Conservation (phyloP, 2,113 vertebrate genomes). For the Smithornis capensis region DNA sequence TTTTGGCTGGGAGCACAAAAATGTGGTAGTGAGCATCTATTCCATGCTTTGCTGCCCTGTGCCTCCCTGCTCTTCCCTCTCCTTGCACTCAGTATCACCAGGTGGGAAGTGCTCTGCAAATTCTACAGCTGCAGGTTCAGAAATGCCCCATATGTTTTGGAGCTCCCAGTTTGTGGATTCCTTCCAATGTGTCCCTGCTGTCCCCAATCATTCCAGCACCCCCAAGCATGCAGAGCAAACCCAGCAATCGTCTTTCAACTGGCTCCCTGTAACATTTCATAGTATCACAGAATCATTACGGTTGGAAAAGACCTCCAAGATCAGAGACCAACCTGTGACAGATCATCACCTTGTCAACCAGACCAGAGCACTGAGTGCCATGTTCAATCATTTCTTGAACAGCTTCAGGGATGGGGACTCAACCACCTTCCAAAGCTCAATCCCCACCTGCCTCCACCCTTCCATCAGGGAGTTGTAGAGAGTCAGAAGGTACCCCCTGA, state of each 20-base stretch:
- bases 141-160: rapidly evolving
- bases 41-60: not conserved
- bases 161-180: not conserved
- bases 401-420: not conserved
- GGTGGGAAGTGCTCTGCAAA: not conserved
- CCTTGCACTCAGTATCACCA: not conserved
- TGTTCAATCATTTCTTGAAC: not conserved
- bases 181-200: not conserved
- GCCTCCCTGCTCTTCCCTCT: not conserved
- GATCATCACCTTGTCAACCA: not conserved
- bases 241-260: not conserved
- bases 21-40: not conserved
- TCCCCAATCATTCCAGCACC: not conserved
- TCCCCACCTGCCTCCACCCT: not conserved
- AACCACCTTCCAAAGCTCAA: not conserved
- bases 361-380: not conserved
- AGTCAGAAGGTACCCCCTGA: not conserved
- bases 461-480: not conserved
- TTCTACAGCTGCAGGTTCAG: not conserved
- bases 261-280: not conserved
- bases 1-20: not conserved
- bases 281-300: not conserved
- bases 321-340: not conserved
- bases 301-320: not conserved
- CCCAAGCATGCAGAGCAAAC: not conserved